Evolutionary conservation across 2,888 invertebrate species (phyloP).

Genomic region (Caenorhabditis sp.): DNA sequence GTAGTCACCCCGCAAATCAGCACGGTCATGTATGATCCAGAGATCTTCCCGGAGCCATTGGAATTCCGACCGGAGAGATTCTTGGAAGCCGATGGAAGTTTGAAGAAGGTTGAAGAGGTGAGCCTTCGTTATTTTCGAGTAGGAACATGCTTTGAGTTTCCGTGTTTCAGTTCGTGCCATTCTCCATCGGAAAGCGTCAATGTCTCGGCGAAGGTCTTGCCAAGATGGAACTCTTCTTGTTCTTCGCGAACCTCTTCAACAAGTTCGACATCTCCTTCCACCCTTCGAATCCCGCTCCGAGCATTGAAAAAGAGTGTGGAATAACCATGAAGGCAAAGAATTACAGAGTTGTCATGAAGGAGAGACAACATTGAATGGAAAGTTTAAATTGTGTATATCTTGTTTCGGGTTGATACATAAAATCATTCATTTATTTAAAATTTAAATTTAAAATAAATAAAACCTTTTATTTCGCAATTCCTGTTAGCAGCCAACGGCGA

Average conservation of each 20-base stretch:
- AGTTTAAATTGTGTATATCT: neutral
- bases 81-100: slow-evolving; percentile 33
- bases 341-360: slow-evolving; percentile 43
- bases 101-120: slow-evolving; percentile 58
- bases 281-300: slow-evolving; percentile 30
- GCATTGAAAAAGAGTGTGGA: slow-evolving; percentile 45
- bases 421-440: neutral
- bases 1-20: slow-evolving; percentile 67
- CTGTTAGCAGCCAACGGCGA: too few relatives aligned
- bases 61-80: slow-evolving; percentile 37
- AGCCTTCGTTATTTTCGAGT: neutral
- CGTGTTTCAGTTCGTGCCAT: slow-evolving; percentile 64
- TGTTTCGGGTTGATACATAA: neutral
- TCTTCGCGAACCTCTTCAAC: slow-evolving; percentile 67
- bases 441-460: too few relatives aligned
- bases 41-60: slow-evolving; percentile 65
- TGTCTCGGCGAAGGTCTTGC: slow-evolving; percentile 71
- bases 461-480: too few relatives aligned
- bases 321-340: slow-evolving; percentile 59
- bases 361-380: slow-evolving; percentile 4
- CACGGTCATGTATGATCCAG: slow-evolving; percentile 60
- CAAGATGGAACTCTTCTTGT: slow-evolving; percentile 66
- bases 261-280: slow-evolving; percentile 55
- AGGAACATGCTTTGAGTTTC: neutral
- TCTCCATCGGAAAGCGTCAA: slow-evolving; percentile 70